Base-by-base conservation (phyloP, 1,140 invertebrate species). In the Ephestia elutella region DNA sequence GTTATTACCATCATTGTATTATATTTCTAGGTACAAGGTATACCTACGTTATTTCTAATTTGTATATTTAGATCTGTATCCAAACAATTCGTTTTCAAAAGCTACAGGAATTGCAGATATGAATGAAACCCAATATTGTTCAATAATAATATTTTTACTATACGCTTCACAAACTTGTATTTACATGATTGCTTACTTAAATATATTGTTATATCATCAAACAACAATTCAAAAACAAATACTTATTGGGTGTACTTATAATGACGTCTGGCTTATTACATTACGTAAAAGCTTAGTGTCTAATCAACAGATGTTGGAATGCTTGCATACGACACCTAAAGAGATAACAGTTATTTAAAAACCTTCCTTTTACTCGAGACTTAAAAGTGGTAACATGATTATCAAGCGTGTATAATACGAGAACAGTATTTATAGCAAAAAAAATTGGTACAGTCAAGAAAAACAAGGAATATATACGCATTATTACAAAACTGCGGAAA, bases 131-230 rank as follows among this genome's bases (percentile, higher is more conserved):
- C 38, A 44, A 44, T 44, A 10, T 44, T 35, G 64, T 62, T 80
- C 72, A 81, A 81, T 82, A 80, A 70, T 78, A 80, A 77, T 82
- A 74, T 68, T 75, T 76, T 73, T 77, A 72, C 73, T 82, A 86
- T 75, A 81, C 73, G 71, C 74, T 81, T 78, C 79, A 80, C 77
- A 82, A 84, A 82, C 73, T 79, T 86, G 80, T 86, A 86, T 86
- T 86, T 86, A 86, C 83, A 86, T 83, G 76, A 82, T 78, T 70
- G 70, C 70, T 81, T 75, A 80, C 80, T 84, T 84, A 84, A 79
- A 82, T 78, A 75, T 72, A 76, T 63, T 73, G 71, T 72, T 75
- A 71, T 70, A 74, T 65, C 63, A 81, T 71, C 68, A 74, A 83
- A 82, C 71, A 84, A 86, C 79, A 80, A 77, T 73, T 79, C 71